Percentiles rank a stretch among this genome's conserved stretches.
phyloP scores from a whole-genome alignment of 2,797 vertebrate genomes.

The Coccyzus lansbergi region DNA sequence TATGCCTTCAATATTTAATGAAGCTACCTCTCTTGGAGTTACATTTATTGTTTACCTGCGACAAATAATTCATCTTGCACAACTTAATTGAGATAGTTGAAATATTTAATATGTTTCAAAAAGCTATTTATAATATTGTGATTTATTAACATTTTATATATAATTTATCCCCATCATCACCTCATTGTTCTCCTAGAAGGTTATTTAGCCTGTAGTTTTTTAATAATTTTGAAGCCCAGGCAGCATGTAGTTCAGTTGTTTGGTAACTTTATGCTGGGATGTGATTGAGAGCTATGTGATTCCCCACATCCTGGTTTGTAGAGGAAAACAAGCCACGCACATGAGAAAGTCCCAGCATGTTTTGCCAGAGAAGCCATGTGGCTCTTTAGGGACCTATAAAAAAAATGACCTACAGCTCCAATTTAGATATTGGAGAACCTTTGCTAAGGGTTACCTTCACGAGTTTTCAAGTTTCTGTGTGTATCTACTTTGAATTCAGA shows the following conservation, averaged over 20 bases:
- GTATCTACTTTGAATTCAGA: background rate
- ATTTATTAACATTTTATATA: background rate
- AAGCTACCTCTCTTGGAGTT: background rate
- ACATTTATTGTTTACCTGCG: background rate
- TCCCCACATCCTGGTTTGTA: background rate
- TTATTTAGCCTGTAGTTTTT: background rate
- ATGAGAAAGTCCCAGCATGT: background rate
- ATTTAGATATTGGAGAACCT: background rate
- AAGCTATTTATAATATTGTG: too few relatives aligned
- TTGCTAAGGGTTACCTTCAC: background rate
- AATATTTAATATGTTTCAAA: background rate
- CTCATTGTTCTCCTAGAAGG: background rate
- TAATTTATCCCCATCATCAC: background rate
- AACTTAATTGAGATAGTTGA: background rate
- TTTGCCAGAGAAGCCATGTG: background rate
- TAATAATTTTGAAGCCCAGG: background rate
- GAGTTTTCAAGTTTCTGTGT: background rate
- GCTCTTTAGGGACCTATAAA: background rate
- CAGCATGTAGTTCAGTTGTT: background rate
- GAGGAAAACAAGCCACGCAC: background rate
- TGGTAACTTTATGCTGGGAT: background rate
- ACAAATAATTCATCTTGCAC: background rate
- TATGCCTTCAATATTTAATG: background rate
- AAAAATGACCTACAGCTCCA: background rate
- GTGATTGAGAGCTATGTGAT: background rate